Evolutionary conservation across 2,888 invertebrate species (phyloP).

Genomic region (Sisyra nigra): DNA sequence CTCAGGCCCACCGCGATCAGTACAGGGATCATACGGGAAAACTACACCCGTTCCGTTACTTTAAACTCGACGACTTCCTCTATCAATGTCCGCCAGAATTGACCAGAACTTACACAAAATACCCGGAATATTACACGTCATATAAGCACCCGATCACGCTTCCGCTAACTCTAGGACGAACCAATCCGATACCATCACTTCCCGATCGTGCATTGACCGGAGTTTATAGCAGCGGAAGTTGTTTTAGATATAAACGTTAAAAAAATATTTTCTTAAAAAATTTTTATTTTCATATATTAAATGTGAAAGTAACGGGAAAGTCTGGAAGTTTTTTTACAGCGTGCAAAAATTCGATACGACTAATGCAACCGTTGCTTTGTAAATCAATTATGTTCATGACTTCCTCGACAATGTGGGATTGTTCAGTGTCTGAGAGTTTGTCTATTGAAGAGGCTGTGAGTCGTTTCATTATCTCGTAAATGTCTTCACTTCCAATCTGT

Average conservation of each 20-base stretch:
- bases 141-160: conserved; percentile 41
- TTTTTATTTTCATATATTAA: conserved; percentile 11
- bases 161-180: conserved; percentile 32
- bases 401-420: conserved; percentile 25
- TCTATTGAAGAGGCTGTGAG: conserved; percentile 23
- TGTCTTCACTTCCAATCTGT: conserved; percentile 37
- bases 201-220: conserved; percentile 39
- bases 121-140: conserved; percentile 36
- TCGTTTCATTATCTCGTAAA: conserved; percentile 34
- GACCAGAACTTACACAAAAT: conserved; percentile 35
- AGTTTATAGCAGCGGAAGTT: conserved; percentile 35
- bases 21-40: conserved; percentile 40
- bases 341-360: conserved; percentile 40
- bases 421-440: not conserved
- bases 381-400: conserved; percentile 43
- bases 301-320: conserved; percentile 36
- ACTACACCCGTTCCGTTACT: conserved; percentile 40
- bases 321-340: conserved; percentile 44
- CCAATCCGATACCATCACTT: conserved; percentile 31
- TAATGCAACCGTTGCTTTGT: conserved; percentile 37
- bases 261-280: conserved; percentile 1
- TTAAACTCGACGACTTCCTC: conserved; percentile 30
- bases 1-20: conserved; percentile 41
- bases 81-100: conserved; percentile 41
- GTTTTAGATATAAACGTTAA: conserved; percentile 21